Conservation (phyloP, 2,113 vertebrate species). For the Danionella cerebrum region DNA sequence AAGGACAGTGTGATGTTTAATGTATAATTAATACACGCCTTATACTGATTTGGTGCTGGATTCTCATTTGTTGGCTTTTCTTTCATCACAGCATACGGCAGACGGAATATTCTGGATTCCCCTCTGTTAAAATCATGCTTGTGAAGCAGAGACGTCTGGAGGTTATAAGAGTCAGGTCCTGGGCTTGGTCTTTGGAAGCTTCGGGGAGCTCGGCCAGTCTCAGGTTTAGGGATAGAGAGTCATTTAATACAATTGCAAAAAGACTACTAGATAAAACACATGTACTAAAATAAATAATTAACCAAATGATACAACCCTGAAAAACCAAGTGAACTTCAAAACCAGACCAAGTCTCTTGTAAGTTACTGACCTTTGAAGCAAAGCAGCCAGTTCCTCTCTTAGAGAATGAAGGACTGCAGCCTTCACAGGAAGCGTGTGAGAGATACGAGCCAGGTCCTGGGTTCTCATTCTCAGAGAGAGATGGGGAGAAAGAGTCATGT, state of each 20-base stretch:
- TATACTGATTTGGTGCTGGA: constrained; percentile 72
- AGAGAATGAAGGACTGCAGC: constrained; percentile 64
- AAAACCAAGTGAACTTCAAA: no score
- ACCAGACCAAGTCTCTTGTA: not conserved
- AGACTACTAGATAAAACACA: no score
- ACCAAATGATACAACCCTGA: no score
- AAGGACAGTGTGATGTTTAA: no score
- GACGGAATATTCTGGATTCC: constrained; percentile 67
- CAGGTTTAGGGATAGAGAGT: not conserved
- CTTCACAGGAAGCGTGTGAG: constrained; percentile 46
- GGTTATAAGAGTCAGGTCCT: constrained; percentile 62
- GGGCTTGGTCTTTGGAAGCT: constrained; percentile 49
- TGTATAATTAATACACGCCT: not conserved
- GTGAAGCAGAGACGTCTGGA: constrained; percentile 52
- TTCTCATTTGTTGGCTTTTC: constrained; percentile 44
- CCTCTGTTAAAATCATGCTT: constrained; percentile 66
- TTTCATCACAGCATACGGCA: constrained; percentile 50
- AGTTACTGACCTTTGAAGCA: constrained; percentile 57
- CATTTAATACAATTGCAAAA: not conserved
- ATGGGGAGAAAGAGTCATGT: not conserved
- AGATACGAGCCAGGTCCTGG: constrained; percentile 68
- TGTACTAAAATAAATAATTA: no score
- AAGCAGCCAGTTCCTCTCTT: constrained; percentile 69
- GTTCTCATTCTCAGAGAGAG: constrained; percentile 34
- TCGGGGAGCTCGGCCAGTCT: constrained; percentile 43